These are phyloP conservation scores for Platypus cylindrus DNA, from an alignment of 2,888 invertebrate genomes.

Conservation along the genomic window DNA sequence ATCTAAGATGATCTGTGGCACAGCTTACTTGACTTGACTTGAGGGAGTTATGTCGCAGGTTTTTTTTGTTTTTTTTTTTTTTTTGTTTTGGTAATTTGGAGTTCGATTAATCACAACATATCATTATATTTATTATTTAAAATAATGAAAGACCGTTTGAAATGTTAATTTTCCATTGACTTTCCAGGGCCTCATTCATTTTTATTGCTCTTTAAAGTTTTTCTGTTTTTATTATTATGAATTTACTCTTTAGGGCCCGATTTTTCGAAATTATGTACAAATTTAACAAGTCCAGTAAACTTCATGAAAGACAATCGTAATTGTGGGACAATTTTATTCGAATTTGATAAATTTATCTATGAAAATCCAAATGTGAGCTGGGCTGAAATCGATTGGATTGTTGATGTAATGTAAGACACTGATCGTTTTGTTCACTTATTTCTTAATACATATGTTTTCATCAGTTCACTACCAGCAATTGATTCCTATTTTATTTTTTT, in stretches of 20 bases:
- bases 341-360: slow-evolving; percentile 47
- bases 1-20: too few species aligned
- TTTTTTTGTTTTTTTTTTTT: slow-evolving; percentile 1
- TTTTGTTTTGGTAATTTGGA: slow-evolving; percentile 1
- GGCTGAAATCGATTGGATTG: slow-evolving; percentile 59
- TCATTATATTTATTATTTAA: too few species aligned
- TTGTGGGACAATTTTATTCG: slow-evolving; percentile 43
- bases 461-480: not conserved
- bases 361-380: slow-evolving; percentile 52
- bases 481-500: not conserved
- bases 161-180: too few species aligned
- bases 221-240: not conserved
- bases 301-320: slow-evolving; percentile 47
- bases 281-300: slow-evolving; percentile 45
- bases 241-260: slow-evolving; percentile 38
- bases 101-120: not conserved
- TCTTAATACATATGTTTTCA: too few species aligned
- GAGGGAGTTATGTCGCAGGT: too few species aligned
- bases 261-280: slow-evolving; percentile 35
- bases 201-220: not conserved
- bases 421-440: too few species aligned
- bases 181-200: too few species aligned
- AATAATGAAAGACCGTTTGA: too few species aligned
- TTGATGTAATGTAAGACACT: slow-evolving; percentile 47
- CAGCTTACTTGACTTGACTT: too few species aligned